Conservation (phyloP, 2,113 vertebrate genomes). For the Xenopus laevis region DNA sequence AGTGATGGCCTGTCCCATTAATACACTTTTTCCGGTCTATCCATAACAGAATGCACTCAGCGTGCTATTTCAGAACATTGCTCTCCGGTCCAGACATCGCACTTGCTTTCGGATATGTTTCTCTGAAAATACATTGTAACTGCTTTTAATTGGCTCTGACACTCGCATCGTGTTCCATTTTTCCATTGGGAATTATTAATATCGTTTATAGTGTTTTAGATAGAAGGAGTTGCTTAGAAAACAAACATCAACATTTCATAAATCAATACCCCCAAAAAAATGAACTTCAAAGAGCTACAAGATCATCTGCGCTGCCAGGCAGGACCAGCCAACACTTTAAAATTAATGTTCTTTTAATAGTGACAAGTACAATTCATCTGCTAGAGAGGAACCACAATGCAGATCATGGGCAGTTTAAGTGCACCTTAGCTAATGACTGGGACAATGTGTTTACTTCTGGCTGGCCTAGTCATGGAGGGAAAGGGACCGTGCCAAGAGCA, state of each 20-base stretch:
- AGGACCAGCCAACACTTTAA: neutral
- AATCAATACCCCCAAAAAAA: neutral
- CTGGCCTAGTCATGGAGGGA: neutral
- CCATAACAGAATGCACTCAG: no score
- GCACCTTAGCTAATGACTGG: neutral
- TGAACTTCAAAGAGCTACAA: constrained; percentile 1
- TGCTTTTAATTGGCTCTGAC: no score
- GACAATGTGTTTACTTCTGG: constrained; percentile 14
- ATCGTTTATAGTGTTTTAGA: neutral
- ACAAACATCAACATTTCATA: constrained; percentile 7
- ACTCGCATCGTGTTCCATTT: no score
- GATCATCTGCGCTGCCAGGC: neutral
- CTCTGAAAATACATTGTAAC: no score
- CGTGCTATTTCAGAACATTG: no score
- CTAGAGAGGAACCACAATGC: neutral
- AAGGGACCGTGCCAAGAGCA: constrained; percentile 20
- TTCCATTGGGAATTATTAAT: no score
- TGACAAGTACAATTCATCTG: neutral
- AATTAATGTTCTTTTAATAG: constrained; percentile 2
- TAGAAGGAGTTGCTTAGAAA: neutral
- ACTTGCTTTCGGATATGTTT: no score
- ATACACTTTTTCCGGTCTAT: no score
- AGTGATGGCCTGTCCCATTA: no score
- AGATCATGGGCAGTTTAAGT: neutral
- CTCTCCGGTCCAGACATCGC: no score